These are phyloP conservation scores for Ornithoptera alexandrae DNA, from an alignment of 2,888 invertebrate species.

Conservation along the genomic window DNA sequence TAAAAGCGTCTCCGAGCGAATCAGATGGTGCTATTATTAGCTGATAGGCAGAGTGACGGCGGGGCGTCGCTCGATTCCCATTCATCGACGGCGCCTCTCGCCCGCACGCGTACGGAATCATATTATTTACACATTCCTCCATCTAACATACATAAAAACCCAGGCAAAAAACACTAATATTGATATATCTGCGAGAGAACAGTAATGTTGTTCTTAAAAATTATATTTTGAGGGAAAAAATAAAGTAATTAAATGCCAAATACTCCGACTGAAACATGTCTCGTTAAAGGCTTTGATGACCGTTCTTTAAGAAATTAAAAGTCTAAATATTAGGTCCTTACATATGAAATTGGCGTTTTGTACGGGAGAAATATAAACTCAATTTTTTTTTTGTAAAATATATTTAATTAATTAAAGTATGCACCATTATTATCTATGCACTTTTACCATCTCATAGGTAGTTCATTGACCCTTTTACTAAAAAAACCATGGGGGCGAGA, in stretches of 20 bases:
- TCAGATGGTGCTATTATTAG: conserved; percentile 64
- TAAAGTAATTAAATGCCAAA: neutral
- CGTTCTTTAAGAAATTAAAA: neutral
- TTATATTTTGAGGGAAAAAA: neutral
- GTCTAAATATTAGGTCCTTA: neutral
- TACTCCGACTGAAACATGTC: neutral
- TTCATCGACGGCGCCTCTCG: conserved; percentile 60
- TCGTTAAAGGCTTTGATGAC: neutral
- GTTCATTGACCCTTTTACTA: too few species aligned
- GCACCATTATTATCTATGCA: too few species aligned
- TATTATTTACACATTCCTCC: conserved; percentile 57
- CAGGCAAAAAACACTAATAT: neutral
- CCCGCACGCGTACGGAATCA: conserved; percentile 63
- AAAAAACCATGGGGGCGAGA: too few species aligned
- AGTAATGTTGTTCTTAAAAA: neutral
- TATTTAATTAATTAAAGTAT: too few species aligned
- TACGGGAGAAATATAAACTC: too few species aligned
- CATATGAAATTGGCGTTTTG: too few species aligned
- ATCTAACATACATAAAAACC: conserved; percentile 6
- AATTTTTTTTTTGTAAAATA: too few species aligned
- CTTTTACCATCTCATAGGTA: too few species aligned
- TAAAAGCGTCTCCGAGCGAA: conserved; percentile 40
- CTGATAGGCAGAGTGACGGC: conserved; percentile 50
- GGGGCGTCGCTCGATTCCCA: conserved; percentile 61
- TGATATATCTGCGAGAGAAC: neutral